These are phyloP conservation scores for Hyperoodon ampullatus DNA, from an alignment of 2,113 vertebrate genomes.

Conservation along the genomic window DNA sequence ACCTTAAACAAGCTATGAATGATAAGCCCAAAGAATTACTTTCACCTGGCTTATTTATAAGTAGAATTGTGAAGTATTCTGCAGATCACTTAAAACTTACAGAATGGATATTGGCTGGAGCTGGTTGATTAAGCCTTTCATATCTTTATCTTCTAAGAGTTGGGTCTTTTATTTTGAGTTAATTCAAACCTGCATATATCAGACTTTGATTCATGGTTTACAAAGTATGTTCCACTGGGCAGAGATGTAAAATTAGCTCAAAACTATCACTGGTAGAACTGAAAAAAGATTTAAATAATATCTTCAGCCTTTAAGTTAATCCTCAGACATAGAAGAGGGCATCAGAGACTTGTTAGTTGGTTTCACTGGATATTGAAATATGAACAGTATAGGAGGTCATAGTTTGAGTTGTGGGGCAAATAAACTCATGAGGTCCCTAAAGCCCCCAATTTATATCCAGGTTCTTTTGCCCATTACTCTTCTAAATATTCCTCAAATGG, in stretches of 20 bases:
- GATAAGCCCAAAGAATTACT: background rate
- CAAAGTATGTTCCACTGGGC: background rate
- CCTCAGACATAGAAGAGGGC: background rate
- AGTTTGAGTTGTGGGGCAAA: background rate
- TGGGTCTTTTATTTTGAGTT: conserved; percentile 7
- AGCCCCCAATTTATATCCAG: background rate
- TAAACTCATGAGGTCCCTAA: background rate
- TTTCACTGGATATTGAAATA: background rate
- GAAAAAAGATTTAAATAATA: background rate
- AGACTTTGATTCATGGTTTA: background rate
- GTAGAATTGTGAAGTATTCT: conserved; percentile 18
- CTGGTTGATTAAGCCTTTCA: background rate
- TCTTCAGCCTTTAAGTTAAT: background rate
- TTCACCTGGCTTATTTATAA: background rate
- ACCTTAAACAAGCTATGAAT: background rate
- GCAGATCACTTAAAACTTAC: background rate
- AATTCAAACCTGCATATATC: background rate
- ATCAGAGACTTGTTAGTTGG: background rate
- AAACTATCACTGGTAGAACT: background rate
- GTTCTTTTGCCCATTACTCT: background rate
- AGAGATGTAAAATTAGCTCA: background rate
- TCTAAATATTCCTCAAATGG: background rate
- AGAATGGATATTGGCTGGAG: background rate
- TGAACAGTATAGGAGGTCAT: background rate
- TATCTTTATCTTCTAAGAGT: background rate